Conservation (phyloP, 2,888 invertebrate genomes). For the Lasioglossum malachurum region DNA sequence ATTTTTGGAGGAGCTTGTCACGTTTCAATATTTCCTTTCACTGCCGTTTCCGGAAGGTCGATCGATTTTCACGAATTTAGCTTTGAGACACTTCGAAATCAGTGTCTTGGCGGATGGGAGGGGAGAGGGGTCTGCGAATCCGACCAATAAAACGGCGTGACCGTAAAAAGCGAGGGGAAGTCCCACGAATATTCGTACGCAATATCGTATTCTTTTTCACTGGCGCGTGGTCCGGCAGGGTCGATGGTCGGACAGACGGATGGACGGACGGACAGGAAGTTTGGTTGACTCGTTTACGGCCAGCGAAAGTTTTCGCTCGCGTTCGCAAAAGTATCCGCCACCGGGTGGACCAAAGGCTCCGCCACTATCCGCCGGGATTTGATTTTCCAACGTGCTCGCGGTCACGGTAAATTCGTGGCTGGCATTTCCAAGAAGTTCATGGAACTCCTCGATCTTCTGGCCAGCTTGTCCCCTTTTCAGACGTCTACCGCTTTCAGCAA, state of each 20-base stretch:
- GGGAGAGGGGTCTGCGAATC: background rate
- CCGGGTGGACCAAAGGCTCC: slow-evolving; percentile 37
- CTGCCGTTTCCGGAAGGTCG: background rate
- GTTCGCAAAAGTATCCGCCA: slow-evolving; percentile 63
- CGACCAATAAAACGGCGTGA: slow-evolving; percentile 14
- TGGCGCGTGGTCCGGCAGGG: background rate
- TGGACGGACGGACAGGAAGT: slow-evolving; percentile 42
- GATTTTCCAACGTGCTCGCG: slow-evolving; percentile 64
- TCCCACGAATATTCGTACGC: slow-evolving; percentile 36
- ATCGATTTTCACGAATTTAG: slow-evolving; percentile 8
- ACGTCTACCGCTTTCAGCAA: background rate
- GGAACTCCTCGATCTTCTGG: slow-evolving; percentile 23
- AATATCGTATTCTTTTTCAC: slow-evolving; percentile 57
- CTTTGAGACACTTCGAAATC: background rate
- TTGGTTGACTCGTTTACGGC: slow-evolving; percentile 65
- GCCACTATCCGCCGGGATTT: slow-evolving; percentile 60
- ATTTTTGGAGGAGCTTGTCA: background rate
- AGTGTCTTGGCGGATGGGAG: background rate
- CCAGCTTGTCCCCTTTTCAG: slow-evolving; percentile 9
- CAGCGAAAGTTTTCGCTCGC: slow-evolving; percentile 66
- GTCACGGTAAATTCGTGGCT: slow-evolving; percentile 68
- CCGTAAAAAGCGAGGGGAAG: slow-evolving; percentile 14
- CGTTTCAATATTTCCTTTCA: background rate
- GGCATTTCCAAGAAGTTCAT: slow-evolving; percentile 60
- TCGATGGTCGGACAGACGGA: slow-evolving; percentile 1